Evolutionary conservation across 2,797 vertebrate species (phyloP).

Genomic region (Danio albolineatus): DNA sequence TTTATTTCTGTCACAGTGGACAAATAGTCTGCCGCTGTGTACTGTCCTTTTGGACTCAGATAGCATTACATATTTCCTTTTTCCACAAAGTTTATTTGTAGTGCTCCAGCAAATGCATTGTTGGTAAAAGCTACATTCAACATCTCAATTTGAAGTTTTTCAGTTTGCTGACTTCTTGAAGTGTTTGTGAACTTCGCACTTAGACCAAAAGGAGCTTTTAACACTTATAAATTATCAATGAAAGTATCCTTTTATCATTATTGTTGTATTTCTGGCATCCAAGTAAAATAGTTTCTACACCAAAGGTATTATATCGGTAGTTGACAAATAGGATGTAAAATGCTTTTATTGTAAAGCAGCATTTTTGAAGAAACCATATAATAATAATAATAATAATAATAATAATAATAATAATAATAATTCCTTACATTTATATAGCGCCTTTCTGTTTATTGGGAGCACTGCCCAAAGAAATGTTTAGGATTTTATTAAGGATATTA

Average conservation of each 20-base stretch:
- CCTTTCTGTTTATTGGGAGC: too few relatives aligned
- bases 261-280: background rate
- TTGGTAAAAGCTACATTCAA: background rate
- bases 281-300: too few relatives aligned
- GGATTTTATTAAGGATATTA: too few relatives aligned
- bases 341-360: too few relatives aligned
- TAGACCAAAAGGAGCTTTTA: background rate
- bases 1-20: slow-evolving; percentile 37
- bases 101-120: background rate
- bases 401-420: too few relatives aligned
- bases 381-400: too few relatives aligned
- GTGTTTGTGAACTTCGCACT: background rate
- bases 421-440: too few relatives aligned
- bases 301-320: too few relatives aligned
- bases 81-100: background rate
- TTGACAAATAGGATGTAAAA: too few relatives aligned
- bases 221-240: background rate
- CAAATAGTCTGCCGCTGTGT: slow-evolving; percentile 9
- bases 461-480: too few relatives aligned
- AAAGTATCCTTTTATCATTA: background rate
- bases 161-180: background rate
- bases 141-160: background rate
- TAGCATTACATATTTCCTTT: background rate
- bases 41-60: background rate
- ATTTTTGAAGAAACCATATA: too few relatives aligned